These are phyloP conservation scores for Eospalax fontanierii DNA, from an alignment of 2,797 vertebrate species.

Conservation along the genomic window DNA sequence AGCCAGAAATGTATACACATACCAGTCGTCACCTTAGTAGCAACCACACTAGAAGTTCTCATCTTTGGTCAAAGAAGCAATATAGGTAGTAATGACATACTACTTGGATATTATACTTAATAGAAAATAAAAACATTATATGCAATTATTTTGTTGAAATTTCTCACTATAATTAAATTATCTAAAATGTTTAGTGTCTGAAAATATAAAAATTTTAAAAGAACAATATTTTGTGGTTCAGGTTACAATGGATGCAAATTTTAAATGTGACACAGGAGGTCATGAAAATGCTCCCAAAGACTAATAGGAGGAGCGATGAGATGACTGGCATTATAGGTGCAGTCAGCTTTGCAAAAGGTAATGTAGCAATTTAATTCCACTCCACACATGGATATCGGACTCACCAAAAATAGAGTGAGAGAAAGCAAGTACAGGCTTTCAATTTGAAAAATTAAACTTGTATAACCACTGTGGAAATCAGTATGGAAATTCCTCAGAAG, in stretches of 20 bases:
- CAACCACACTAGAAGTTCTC: neutral
- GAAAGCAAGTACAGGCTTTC: no score
- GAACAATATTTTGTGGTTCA: constrained; percentile 18
- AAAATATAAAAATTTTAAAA: constrained; percentile 14
- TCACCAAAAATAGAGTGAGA: no score
- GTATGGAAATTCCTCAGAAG: neutral
- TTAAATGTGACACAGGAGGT: constrained; percentile 10
- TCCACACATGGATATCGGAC: neutral
- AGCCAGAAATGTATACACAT: neutral
- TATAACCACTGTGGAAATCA: neutral
- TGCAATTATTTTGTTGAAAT: neutral
- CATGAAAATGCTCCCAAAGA: neutral
- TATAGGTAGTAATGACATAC: neutral
- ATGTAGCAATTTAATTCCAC: constrained; percentile 13
- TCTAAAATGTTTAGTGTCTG: neutral
- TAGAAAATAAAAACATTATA: constrained; percentile 8
- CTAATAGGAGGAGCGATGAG: neutral
- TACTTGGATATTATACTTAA: constrained; percentile 3
- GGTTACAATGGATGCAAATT: neutral
- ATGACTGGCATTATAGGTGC: neutral
- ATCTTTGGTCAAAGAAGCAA: constrained; percentile 29
- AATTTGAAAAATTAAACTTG: no score
- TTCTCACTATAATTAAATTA: neutral
- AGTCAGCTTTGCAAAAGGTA: neutral
- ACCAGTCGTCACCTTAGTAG: neutral